Evolutionary conservation across 2,113 vertebrate species (phyloP).

Genomic region (Actenoides lindsayi): DNA sequence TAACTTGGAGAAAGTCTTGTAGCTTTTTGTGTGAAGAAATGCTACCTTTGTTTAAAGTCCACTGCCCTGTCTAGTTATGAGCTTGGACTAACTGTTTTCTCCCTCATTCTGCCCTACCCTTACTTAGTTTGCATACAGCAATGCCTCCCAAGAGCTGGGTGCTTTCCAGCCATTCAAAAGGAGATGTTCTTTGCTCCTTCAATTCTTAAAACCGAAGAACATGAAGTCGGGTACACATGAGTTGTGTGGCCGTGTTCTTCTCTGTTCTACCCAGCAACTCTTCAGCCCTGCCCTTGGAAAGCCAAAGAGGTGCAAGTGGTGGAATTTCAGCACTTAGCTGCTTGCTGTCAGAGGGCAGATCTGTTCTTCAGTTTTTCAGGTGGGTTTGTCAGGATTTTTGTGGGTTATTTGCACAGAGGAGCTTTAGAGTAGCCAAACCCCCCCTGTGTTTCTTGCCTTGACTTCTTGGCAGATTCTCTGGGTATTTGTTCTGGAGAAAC

Average conservation of each 20-base stretch:
- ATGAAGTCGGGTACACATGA: rapidly evolving
- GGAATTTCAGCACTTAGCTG: not conserved
- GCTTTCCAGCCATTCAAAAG: not conserved
- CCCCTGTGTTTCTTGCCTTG: rapidly evolving
- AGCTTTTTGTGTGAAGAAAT: not conserved
- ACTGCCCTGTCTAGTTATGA: not conserved
- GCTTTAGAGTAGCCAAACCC: not conserved
- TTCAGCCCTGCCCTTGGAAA: not conserved
- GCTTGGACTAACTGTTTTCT: not conserved
- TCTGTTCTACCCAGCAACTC: not conserved
- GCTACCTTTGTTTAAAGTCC: not conserved
- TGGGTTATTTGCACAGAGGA: not conserved
- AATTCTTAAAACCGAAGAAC: not conserved
- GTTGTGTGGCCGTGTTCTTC: not conserved
- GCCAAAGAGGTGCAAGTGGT: not conserved
- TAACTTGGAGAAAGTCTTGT: not conserved
- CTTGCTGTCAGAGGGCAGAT: not conserved
- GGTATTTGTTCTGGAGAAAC: not conserved
- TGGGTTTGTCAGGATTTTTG: not conserved
- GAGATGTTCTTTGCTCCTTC: not conserved
- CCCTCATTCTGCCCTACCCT: not conserved
- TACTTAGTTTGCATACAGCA: not conserved
- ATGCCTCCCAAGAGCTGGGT: not conserved
- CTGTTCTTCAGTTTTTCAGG: not conserved
- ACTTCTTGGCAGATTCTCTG: not conserved